Conservation (phyloP, 2,113 vertebrate genomes). For the Laterallus jamaicensis region DNA sequence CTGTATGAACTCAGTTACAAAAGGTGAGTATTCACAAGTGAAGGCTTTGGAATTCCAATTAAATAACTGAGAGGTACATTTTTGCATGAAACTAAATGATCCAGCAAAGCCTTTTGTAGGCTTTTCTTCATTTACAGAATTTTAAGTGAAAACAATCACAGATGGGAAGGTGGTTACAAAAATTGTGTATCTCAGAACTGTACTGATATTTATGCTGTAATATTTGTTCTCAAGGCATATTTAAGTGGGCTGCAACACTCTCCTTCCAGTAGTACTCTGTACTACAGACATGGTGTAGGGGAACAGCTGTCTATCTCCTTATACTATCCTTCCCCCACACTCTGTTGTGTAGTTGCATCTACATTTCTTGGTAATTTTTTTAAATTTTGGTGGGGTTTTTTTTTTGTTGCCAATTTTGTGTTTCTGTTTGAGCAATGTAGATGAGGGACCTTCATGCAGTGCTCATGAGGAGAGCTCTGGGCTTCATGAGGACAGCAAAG, state of each 20-base stretch:
- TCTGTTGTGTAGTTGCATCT: background rate
- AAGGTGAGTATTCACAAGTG: background rate
- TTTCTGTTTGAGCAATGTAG: background rate
- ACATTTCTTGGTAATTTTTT: background rate
- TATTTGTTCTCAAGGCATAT: background rate
- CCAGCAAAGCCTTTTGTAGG: background rate
- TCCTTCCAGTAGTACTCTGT: conserved; percentile 20
- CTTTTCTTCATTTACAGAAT: background rate
- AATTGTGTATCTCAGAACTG: background rate
- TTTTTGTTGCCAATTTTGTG: background rate
- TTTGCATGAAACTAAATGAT: background rate
- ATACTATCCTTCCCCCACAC: background rate
- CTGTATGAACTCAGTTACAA: background rate
- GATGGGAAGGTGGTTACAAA: conserved; percentile 9
- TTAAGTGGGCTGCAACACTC: conserved; percentile 8
- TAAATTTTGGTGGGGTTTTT: background rate
- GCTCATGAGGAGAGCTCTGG: background rate
- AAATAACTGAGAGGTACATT: background rate
- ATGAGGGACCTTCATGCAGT: background rate
- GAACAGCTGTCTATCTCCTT: background rate
- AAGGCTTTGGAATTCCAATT: background rate
- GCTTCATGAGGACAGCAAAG: background rate
- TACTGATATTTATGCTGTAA: conserved; percentile 25
- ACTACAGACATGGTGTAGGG: background rate
- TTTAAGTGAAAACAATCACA: conserved; percentile 7